Evolutionary conservation across 2,888 invertebrate species (phyloP), one percentile per base, ranked within the genome.

Genomic region (Slavum lentiscoides): DNA sequence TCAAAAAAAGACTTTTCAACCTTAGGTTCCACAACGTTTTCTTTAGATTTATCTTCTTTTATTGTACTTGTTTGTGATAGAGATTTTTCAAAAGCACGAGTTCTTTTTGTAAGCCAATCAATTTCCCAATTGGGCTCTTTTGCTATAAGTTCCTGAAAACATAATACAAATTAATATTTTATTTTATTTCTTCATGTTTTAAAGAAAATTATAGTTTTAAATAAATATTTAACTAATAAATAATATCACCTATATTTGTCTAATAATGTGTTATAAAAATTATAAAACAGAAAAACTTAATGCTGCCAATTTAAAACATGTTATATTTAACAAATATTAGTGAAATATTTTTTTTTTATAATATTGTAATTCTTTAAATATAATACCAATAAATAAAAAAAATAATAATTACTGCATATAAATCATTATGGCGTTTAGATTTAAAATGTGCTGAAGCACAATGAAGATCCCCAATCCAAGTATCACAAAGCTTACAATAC

Each of bases 121-220:
- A 92, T 91, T 86, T 95, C 95, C 92, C 94, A 95, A 84, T 93
- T 93, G 0, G 94, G 94, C 87, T 94, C 94, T 86, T 93, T 92
- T 83, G 92, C 92, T 23, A 93, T 91, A 85, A 93, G 94, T 85
- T 91, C 91, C 94, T 95, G 85, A 43, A 86, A 86, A 83, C 30
- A 81, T 73, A 64, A 58, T 62, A 72, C 21, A 9, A 15, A 30
- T 59, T 58, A 43, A 30, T 66, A 49, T 23, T 19, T 68, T 55
- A 37, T 49, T 49, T 68, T 55, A 37, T 49, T 49, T 49, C 15
- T 49, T 49, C 13, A 13, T 49, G 11, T 49, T 49, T 2, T 49
- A 49, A 49, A 49, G 3, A 49, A 49, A 49, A 11, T 49, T 49
- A 13, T 13, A 13, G 13, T 49, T 49, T 49, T 15, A 49, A 49